Percentiles rank a stretch among this genome's conserved stretches.
Conservation (phyloP, 30 jellyfish, hydroid and myxozoan species). For the Calvadosia cruxmelitensis region DNA sequence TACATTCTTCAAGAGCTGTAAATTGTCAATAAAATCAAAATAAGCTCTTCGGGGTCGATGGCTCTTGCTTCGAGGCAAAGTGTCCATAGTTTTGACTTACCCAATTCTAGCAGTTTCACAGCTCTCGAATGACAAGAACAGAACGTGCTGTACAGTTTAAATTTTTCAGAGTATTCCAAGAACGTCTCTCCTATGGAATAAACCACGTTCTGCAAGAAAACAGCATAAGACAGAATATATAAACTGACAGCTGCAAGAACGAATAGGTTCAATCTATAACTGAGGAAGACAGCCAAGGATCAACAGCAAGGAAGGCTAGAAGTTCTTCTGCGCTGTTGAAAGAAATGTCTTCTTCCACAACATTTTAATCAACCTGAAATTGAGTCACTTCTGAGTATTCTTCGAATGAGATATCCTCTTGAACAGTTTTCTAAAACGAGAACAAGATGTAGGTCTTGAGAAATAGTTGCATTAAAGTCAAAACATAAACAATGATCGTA, state of each 20-base stretch:
- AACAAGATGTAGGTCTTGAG: background rate
- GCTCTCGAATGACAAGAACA: slow-evolving; percentile 98
- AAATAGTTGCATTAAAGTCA: background rate
- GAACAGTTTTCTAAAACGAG: slow-evolving; percentile 22
- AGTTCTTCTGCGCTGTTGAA: too few species aligned
- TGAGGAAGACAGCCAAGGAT: background rate
- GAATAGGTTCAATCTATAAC: background rate
- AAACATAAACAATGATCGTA: background rate
- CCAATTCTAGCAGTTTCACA: slow-evolving; percentile 66
- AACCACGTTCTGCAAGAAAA: slow-evolving; percentile 48
- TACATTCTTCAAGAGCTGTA: too few species aligned
- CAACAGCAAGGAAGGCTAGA: background rate
- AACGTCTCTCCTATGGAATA: slow-evolving; percentile 82
- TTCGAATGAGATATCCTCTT: slow-evolving; percentile 36
- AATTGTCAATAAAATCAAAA: too few species aligned
- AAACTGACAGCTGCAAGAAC: background rate
- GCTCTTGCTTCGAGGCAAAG: too few species aligned
- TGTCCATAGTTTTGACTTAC: slow-evolving; percentile 35
- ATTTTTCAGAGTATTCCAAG: slow-evolving; percentile 69
- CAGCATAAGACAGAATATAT: background rate
- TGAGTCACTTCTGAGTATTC: slow-evolving; percentile 31
- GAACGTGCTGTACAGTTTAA: slow-evolving; percentile 87
- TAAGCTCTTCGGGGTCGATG: too few species aligned
- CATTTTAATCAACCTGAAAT: slow-evolving; percentile 89
- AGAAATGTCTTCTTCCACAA: too few species aligned